Conservation (phyloP, 2,888 invertebrate genomes). For the Hermodice carunculata region DNA sequence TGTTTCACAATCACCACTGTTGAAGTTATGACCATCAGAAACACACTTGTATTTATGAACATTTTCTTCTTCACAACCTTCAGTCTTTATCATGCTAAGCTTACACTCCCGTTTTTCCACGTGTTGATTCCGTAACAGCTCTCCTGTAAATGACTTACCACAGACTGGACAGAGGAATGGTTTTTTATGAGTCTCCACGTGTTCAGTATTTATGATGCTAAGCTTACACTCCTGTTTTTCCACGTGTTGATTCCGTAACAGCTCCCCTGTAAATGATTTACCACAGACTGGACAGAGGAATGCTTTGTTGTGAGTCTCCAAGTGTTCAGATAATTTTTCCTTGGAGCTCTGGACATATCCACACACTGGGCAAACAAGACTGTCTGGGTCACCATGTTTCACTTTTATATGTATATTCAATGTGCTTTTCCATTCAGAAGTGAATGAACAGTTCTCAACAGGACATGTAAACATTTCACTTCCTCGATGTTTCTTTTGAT, state of each 20-base stretch:
- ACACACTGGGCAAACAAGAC: slow-evolving; percentile 12
- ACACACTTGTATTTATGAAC: slow-evolving; percentile 16
- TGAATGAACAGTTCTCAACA: slow-evolving; percentile 2
- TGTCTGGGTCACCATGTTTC: slow-evolving; percentile 8
- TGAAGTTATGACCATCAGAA: slow-evolving; percentile 4
- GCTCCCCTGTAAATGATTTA: slow-evolving; percentile 6
- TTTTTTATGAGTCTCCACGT: slow-evolving; percentile 16
- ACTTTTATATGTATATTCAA: slow-evolving; percentile 7
- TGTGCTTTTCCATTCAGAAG: slow-evolving; percentile 7
- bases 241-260: too few species aligned
- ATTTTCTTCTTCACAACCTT: too few species aligned
- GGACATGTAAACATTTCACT: slow-evolving; percentile 9
- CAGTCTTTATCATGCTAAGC: too few species aligned
- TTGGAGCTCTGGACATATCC: slow-evolving; percentile 1
- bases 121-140: too few species aligned
- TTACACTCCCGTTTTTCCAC: too few species aligned
- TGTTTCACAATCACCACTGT: slow-evolving; percentile 4
- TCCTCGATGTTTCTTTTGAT: slow-evolving; percentile 17
- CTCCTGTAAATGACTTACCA: slow-evolving; percentile 5
- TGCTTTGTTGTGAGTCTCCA: slow-evolving; percentile 8
- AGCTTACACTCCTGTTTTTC: too few species aligned
- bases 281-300: slow-evolving; percentile 10
- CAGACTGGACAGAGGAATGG: slow-evolving; percentile 8
- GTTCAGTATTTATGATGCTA: too few species aligned
- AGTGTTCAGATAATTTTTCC: slow-evolving; percentile 8